Evolutionary conservation across 2,888 invertebrate genomes (phyloP).

Genomic region (Muschampia plurimacula): DNA sequence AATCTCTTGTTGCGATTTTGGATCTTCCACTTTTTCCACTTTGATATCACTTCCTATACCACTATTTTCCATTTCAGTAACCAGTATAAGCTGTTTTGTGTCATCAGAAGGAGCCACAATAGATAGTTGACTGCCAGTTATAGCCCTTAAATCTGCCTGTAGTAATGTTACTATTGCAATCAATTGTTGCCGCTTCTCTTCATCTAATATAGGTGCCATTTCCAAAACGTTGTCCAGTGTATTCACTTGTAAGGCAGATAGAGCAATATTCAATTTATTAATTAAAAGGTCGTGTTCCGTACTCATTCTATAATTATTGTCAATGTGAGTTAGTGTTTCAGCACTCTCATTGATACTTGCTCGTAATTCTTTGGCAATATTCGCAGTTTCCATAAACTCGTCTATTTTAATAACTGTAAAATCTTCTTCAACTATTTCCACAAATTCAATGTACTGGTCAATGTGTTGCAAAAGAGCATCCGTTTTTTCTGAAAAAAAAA

Average conservation of each 20-base stretch:
- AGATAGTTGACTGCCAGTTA: slow-evolving; percentile 54
- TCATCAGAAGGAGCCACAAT: slow-evolving; percentile 50
- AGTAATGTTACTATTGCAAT: slow-evolving; percentile 59
- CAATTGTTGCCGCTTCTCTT: slow-evolving; percentile 57
- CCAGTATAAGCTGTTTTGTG: neutral
- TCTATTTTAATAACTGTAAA: slow-evolving; percentile 62
- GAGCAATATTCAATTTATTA: slow-evolving; percentile 59
- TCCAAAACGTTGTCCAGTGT: slow-evolving; percentile 59
- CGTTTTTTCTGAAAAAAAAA: slow-evolving; percentile 63
- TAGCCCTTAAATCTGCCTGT: slow-evolving; percentile 61
- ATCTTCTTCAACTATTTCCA: slow-evolving; percentile 70
- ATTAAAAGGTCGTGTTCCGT: slow-evolving; percentile 56
- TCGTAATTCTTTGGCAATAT: slow-evolving; percentile 63
- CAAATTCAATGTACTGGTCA: slow-evolving; percentile 68
- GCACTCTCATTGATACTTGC: slow-evolving; percentile 51
- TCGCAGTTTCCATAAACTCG: slow-evolving; percentile 59
- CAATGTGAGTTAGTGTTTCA: slow-evolving; percentile 40
- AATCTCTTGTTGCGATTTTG: neutral
- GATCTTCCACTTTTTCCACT: neutral
- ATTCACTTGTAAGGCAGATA: slow-evolving; percentile 60
- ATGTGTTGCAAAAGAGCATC: slow-evolving; percentile 61
- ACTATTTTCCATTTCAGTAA: neutral
- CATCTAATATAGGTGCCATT: slow-evolving; percentile 51
- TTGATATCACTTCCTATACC: neutral
- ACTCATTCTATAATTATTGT: slow-evolving; percentile 38